Evolutionary conservation across 2,888 invertebrate genomes (phyloP).

Genomic region (Eilema griseolum): DNA sequence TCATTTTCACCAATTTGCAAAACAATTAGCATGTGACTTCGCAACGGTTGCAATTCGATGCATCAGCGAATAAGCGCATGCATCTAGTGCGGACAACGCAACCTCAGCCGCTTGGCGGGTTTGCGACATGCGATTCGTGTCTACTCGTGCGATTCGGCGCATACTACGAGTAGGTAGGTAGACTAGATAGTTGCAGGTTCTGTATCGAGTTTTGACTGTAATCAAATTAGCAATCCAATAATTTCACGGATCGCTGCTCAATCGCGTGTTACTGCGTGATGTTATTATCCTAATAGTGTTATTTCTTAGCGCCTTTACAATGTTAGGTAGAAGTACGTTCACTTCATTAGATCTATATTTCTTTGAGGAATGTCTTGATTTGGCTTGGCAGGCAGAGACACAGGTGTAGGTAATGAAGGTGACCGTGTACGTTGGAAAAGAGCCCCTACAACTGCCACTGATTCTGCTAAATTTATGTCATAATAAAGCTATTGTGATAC

Average conservation of each 20-base stretch:
- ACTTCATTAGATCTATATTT: too few relatives aligned
- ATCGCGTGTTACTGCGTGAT: background rate
- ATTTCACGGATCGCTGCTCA: background rate
- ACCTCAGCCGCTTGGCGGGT: conserved; percentile 49
- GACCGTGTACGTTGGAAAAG: too few relatives aligned
- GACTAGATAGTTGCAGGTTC: background rate
- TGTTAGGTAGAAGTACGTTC: too few relatives aligned
- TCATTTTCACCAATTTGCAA: conserved; percentile 41
- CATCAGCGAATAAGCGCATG: conserved; percentile 61
- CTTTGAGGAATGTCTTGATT: too few relatives aligned
- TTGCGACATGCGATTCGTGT: conserved; percentile 53
- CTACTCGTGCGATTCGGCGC: conserved; percentile 54
- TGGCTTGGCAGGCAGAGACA: too few relatives aligned
- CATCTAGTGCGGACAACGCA: conserved; percentile 56
- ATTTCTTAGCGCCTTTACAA: background rate
- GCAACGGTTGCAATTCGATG: conserved; percentile 57
- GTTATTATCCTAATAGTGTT: background rate
- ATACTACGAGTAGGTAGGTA: background rate
- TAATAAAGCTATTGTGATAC: too few relatives aligned
- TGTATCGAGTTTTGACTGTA: conserved; percentile 3
- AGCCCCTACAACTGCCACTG: too few relatives aligned
- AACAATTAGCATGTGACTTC: conserved; percentile 40
- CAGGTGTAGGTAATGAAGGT: too few relatives aligned
- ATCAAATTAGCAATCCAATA: conserved; percentile 5
- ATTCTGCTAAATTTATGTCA: too few relatives aligned